Conservation (phyloP, 2,888 invertebrate genomes). For the Thecophora atra region DNA sequence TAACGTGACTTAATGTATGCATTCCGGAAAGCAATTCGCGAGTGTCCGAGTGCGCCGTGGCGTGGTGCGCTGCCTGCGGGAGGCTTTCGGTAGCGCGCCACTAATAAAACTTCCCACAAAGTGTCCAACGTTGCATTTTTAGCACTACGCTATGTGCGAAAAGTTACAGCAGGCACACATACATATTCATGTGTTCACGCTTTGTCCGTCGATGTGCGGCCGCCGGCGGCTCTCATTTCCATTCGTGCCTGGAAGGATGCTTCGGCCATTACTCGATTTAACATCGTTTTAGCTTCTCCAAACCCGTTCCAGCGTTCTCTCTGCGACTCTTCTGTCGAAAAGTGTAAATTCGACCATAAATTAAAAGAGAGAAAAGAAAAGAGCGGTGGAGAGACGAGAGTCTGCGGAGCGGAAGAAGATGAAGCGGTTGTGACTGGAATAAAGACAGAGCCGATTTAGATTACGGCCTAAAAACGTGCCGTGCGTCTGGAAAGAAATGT, state of each 20-base stretch:
- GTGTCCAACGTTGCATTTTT: conserved; percentile 33
- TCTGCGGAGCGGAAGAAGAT: not conserved
- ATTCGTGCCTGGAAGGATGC: not conserved
- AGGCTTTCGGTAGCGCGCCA: conserved; percentile 1
- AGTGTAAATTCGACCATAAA: too few species aligned
- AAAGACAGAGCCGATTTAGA: conserved; percentile 13
- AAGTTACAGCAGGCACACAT: not conserved
- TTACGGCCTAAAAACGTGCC: not conserved
- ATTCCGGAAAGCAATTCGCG: conserved; percentile 14
- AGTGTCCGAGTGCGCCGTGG: conserved; percentile 18
- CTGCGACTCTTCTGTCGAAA: too few species aligned
- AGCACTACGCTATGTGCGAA: not conserved
- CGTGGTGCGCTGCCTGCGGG: conserved; percentile 1
- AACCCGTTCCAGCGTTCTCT: too few species aligned
- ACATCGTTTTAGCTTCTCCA: too few species aligned
- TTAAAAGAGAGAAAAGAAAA: too few species aligned
- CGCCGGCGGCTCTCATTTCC: not conserved
- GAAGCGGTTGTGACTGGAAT: conserved; percentile 30
- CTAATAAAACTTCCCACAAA: conserved; percentile 35
- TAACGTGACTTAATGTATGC: conserved; percentile 32
- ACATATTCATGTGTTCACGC: conserved; percentile 2
- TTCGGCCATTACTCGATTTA: not conserved
- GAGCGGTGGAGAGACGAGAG: too few species aligned
- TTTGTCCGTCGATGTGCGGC: not conserved
- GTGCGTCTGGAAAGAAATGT: conserved; percentile 14